Base-by-base conservation (phyloP, 2,888 invertebrate genomes). In the Digitonthophagus gazella region DNA sequence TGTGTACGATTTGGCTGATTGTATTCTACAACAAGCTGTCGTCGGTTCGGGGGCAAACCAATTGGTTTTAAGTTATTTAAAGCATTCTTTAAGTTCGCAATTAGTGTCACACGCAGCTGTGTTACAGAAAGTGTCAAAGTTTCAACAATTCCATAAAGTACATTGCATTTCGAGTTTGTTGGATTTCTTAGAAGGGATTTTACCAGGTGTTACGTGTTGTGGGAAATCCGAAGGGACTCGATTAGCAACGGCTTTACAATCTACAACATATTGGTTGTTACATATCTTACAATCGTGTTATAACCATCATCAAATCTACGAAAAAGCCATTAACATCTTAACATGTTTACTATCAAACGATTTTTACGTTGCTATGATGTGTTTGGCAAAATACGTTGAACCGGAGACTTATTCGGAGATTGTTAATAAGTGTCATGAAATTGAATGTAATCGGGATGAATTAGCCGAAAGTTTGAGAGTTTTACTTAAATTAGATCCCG, bases 21-120 rank as follows among this genome's bases (percentile, higher is more conserved):
- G 96, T 79, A 92, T 98, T 75, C 86, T 97, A 16, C 95, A 97
- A 79, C 97, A 97, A 84, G 97, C 96, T 0, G 88, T 97, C 76
- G 93, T 96, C 55, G 97, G 97, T 20, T 93, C 95, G 20, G 95
- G 94, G 19, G 97, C 97, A 0, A 97, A 97, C 83, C 89, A 93
- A 80, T 84, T 97, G 73, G 93, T 97, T 55, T 85, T 98, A 73
- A 95, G 96, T 11, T 98, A 97, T 81, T 85, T 98, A 71, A 93
- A 93, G 80, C 97, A 97, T 84, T 96, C 96, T 0, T 83, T 97
- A 67, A 93, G 94, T 74, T 92, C 95, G 3, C 95, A 96, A 83
- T 83, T 97, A 72, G 94, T 97, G 0, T 96, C 96, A 0, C 95
- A 95, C 80, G 93, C 94, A 3, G 94, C 96, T 2, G 96, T 96